Base-by-base conservation (phyloP, 2,888 invertebrate genomes). In the Molanna angustata region DNA sequence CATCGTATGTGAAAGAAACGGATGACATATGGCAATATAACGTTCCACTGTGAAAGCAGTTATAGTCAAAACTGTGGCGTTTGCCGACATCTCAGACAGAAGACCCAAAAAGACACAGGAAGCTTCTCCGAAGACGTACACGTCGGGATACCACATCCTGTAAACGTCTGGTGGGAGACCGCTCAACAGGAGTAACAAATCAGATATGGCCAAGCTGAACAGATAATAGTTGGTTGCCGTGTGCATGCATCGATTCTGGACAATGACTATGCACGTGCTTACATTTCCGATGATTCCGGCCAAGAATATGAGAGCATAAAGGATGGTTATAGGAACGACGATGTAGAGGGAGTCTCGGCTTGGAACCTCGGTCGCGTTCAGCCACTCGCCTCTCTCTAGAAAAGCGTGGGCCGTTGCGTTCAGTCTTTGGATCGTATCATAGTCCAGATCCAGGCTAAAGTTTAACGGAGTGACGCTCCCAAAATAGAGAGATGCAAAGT, bases 31-130 rank as follows among this genome's bases (percentile, higher is more conserved):
- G 3, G 91, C 91, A 31, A 91, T 84, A 67, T 91, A 94, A 57
- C 94, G 79, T 69, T 94, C 94, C 11, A 92, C 85, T 0, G 88
- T 94, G 69, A 94, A 94, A 2, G 91, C 90, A 0, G 91, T 90
- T 63, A 94, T 94, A 9, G 88, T 89, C 57, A 89, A 70, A 1
- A 94, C 91, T 0, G 92, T 92, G 1, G 90, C 90, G 66, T 90
- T 89, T 16, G 88, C 85, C 0, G 88, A 86, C n/a, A 89, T 89
- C 70, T 94, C 94, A 0, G 92, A 88, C 0, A 89, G 84, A 43
- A 92, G 79, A 4, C 88, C 88, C 59, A 83, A 75, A 9, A 86
- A 70, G 9, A 89, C 79, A 69, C 93, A 94, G 61, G 89, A 83
- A 3, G 80, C 79, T 65, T 90, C 88, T 1, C 88, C 88, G 59